Percentiles rank a stretch among this genome's conserved stretches.
Evolutionary conservation across 2,797 vertebrate species (phyloP).

Genomic region (Pampus argenteus): DNA sequence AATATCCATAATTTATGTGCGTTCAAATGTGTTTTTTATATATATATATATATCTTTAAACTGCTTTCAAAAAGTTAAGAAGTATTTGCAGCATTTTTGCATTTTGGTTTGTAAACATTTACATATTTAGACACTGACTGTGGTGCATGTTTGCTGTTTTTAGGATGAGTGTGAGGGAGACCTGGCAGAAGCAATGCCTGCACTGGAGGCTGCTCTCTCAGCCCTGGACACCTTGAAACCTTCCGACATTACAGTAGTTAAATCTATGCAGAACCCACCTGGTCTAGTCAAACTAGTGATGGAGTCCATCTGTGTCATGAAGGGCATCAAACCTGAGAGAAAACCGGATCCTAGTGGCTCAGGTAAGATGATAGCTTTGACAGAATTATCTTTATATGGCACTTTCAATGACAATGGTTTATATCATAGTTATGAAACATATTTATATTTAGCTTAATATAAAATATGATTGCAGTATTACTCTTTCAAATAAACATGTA

Average conservation of each 20-base stretch:
- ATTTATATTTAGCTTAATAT: neutral
- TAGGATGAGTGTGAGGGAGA: conserved; percentile 96
- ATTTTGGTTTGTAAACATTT: conserved; percentile 8
- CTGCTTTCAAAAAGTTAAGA: neutral
- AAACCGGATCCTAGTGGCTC: conserved; percentile 92
- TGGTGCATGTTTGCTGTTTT: conserved; percentile 27
- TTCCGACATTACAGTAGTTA: conserved; percentile 92
- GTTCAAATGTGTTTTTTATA: neutral
- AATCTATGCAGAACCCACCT: conserved; percentile 95
- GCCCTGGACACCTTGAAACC: conserved; percentile 94
- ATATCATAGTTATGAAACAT: neutral
- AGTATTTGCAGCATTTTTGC: neutral
- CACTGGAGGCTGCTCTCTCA: conserved; percentile 88
- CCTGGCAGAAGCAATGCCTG: conserved; percentile 93
- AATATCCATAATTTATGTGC: neutral
- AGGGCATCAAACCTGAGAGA: conserved; percentile 90
- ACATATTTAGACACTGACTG: neutral
- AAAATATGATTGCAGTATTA: neutral
- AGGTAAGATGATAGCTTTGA: conserved; percentile 78
- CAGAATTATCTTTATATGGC: neutral
- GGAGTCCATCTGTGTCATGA: conserved; percentile 97
- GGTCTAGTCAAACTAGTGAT: conserved; percentile 93
- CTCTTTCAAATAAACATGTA: conserved; percentile 6
- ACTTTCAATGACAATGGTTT: neutral
- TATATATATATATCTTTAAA: neutral